Evolutionary conservation across 2,888 invertebrate species (phyloP).

Genomic region (Arctia plantaginis): DNA sequence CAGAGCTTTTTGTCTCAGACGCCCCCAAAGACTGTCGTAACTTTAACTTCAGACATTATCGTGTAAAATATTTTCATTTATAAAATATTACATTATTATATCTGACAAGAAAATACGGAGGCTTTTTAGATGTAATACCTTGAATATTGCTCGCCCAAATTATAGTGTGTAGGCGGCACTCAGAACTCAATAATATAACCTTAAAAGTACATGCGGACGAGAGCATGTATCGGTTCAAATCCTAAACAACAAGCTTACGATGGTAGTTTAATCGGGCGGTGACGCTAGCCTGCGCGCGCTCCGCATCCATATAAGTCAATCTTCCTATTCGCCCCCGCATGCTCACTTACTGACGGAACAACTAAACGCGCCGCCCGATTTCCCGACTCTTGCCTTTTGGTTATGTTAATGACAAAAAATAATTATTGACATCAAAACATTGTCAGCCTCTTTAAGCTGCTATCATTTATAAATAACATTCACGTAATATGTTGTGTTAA

Average conservation of each 20-base stretch:
- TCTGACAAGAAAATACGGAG: constrained; percentile 16
- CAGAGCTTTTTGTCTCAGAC: constrained; percentile 15
- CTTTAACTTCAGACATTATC: constrained; percentile 17
- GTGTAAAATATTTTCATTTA: constrained; percentile 25
- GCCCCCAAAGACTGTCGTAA: constrained; percentile 18
- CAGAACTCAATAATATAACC: constrained; percentile 74
- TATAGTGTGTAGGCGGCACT: constrained; percentile 63
- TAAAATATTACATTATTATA: constrained; percentile 18
- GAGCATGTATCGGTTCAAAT: constrained; percentile 69
- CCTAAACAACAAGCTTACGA: constrained; percentile 65
- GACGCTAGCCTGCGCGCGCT: constrained; percentile 72
- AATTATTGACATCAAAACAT: constrained; percentile 43
- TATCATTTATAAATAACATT: constrained; percentile 38
- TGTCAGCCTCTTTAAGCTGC: constrained; percentile 40
- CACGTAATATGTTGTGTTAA: constrained; percentile 17
- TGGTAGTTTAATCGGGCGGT: constrained; percentile 75
- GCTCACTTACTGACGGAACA: constrained; percentile 65
- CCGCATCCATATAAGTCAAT: constrained; percentile 77
- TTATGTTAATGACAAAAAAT: constrained; percentile 66
- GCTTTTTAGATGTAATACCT: constrained; percentile 22
- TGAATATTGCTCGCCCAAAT: constrained; percentile 37
- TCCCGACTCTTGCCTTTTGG: constrained; percentile 66
- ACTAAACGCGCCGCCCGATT: constrained; percentile 62
- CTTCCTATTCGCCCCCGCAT: constrained; percentile 85
- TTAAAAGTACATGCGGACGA: constrained; percentile 75